A percentile compares a stretch with the other conserved stretches of the same genome.
phyloP scores from a whole-genome alignment of 2,888 invertebrate species.

The Microchrysa polita region DNA sequence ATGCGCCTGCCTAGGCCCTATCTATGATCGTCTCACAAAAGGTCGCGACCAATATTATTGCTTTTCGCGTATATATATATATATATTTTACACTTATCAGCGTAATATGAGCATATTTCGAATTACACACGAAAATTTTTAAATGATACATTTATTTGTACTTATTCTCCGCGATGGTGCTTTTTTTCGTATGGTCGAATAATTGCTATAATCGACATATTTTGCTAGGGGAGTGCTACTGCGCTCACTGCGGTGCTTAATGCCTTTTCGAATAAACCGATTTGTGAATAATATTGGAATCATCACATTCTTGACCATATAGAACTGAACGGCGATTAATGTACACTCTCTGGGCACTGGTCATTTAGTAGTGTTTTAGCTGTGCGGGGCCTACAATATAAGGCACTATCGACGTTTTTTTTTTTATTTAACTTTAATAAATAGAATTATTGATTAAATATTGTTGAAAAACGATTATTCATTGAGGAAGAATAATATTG shows the following conservation, averaged over 20 bases:
- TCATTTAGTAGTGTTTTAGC: too few relatives aligned
- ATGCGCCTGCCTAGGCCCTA: neutral
- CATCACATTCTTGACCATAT: too few relatives aligned
- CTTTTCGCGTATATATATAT: too few relatives aligned
- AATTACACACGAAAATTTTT: constrained; percentile 26
- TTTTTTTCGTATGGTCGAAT: constrained; percentile 31
- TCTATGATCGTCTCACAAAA: constrained; percentile 31
- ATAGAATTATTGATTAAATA: neutral
- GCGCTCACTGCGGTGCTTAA: too few relatives aligned
- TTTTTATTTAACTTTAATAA: neutral
- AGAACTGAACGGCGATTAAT: too few relatives aligned
- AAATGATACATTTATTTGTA: constrained; percentile 8
- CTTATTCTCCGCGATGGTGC: constrained; percentile 8
- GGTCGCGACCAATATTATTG: constrained; percentile 43
- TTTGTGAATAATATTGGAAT: too few relatives aligned
- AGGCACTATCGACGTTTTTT: too few relatives aligned
- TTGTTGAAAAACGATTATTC: neutral
- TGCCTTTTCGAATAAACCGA: neutral
- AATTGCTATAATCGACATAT: constrained; percentile 41
- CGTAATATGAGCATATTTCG: constrained; percentile 38
- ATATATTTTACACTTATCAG: constrained; percentile 41
- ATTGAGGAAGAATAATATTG: too few relatives aligned
- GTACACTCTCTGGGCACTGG: too few relatives aligned
- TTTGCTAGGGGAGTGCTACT: too few relatives aligned
- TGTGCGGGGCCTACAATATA: too few relatives aligned